A percentile compares a stretch with the other conserved stretches of the same genome.
Conservation (phyloP, 2,113 vertebrate species). For the Mola mola region DNA sequence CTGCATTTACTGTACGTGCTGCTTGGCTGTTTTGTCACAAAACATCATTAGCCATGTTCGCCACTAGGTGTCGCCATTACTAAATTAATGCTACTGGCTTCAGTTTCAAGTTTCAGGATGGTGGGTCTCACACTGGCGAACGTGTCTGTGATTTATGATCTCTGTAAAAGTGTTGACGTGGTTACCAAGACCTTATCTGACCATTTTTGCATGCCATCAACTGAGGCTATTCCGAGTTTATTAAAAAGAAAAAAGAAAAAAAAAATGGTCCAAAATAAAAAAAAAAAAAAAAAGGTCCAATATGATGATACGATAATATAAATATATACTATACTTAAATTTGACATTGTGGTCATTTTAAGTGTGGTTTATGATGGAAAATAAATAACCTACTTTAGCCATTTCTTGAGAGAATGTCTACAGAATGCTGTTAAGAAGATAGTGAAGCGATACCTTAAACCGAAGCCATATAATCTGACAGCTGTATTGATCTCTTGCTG, state of each 20-base stretch:
- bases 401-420: too few species aligned
- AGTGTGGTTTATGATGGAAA: too few species aligned
- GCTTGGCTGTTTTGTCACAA: background rate
- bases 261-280: too few species aligned
- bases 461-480: background rate
- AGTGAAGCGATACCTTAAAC: background rate
- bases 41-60: background rate
- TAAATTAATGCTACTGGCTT: background rate
- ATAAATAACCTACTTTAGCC: too few species aligned
- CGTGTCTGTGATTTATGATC: background rate
- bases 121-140: background rate
- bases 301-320: too few species aligned
- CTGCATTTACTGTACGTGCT: background rate
- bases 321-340: too few species aligned
- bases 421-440: background rate
- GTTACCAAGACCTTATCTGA: too few species aligned
- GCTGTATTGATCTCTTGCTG: background rate
- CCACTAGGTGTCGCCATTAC: slow-evolving; percentile 58
- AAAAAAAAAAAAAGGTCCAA: too few species aligned
- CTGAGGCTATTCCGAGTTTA: too few species aligned
- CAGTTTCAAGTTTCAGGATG: background rate
- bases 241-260: too few species aligned
- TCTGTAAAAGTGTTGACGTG: background rate
- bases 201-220: too few species aligned
- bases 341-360: too few species aligned